Evolutionary conservation across 2,113 vertebrate species (phyloP), one percentile per base, ranked within the genome.

Genomic region (Syngnathoides biaculeatus): DNA sequence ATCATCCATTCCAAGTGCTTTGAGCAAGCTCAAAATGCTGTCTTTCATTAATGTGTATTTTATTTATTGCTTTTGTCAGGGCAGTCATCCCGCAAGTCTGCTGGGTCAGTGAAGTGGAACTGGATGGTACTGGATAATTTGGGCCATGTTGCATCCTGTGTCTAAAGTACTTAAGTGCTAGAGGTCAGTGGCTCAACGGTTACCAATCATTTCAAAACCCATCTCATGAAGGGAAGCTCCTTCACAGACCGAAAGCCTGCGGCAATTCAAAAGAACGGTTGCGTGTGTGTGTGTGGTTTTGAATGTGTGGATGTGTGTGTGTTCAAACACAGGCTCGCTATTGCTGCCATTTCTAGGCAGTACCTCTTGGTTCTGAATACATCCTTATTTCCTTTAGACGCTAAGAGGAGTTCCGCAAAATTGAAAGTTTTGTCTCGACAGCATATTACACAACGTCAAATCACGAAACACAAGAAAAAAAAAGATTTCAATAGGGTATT

Each of bases 191-290:
- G 93, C 92, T 94, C 92, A 93, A 94, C 93, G 90, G 93, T 92
- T 92, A 92, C 93, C 94, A 94, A 95, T 94, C 93, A 94, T 95
- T 96, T 95, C 91, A 93, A 93, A 86, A 93, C 91, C 92, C 92
- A 60, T 48, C 72, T 26, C 66, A 82, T 89, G 87, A 85, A 87
- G 81, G 64, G 91, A 91, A 42, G 89, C 89, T 81, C 85, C 65
- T 59, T 90, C 59, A 83, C 79, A 67, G 82, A 79, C 77, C 91
- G 90, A 82, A 82, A 87, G 90, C 90, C 94, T 90, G 93, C 84
- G 88, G 89, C 92, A 92, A 92, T 94, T 96, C 94, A 96, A 88
- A 95, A 93, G 90, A 89, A 93, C 92, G 86, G 76, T 80, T 64
- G 69, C 53, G 67, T 64, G 52, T 64, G 64, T 47, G 56, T 38